Conservation (phyloP, 1,140 invertebrate species). For the Aphidius ervi region DNA sequence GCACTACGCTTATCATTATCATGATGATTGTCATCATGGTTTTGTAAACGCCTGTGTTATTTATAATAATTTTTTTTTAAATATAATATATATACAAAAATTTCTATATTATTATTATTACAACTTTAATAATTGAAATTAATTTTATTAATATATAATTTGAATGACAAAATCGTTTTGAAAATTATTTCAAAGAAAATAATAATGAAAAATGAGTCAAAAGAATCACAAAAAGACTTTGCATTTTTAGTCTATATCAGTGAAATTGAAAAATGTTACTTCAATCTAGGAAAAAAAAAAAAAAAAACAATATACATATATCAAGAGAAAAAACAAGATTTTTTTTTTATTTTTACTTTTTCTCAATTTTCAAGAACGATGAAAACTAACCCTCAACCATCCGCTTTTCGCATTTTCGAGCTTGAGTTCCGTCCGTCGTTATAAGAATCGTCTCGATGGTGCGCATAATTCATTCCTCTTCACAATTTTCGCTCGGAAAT, state of each 20-base stretch:
- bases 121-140: no score
- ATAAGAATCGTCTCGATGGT: constrained; percentile 23
- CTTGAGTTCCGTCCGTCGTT: constrained; percentile 16
- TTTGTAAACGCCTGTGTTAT: constrained; percentile 14
- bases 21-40: constrained; percentile 14
- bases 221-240: no score
- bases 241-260: constrained; percentile 3
- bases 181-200: background rate
- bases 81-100: no score
- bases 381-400: background rate
- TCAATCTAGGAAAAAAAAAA: constrained; percentile 1
- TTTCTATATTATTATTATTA: no score
- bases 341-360: no score
- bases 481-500: constrained; percentile 35
- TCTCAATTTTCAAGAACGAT: background rate
- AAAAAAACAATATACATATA: no score
- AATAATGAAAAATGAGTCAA: no score
- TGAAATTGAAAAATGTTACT: constrained; percentile 27
- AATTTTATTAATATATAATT: no score
- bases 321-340: no score
- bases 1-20: constrained; percentile 9
- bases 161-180: no score
- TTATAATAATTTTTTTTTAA: no score
- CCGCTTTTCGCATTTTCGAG: constrained; percentile 1
- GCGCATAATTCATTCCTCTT: constrained; percentile 28